Evolutionary conservation across 2,888 invertebrate genomes (phyloP), one percentile per base, ranked within the genome.

Genomic region (Rhabditoides inermis): DNA sequence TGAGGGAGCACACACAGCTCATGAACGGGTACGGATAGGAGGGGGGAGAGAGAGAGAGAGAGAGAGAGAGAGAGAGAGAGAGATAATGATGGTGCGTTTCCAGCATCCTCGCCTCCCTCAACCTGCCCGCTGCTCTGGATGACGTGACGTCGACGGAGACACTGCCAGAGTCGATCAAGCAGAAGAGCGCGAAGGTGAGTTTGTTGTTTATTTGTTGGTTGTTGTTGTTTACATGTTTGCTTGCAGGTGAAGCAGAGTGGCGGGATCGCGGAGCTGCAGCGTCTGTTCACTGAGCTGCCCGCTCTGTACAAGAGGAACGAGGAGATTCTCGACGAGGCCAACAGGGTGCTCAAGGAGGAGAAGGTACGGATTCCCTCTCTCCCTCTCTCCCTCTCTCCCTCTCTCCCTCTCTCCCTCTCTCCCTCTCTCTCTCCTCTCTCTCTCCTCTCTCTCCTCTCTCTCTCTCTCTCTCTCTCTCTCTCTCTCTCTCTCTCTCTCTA

Each of bases 51-150:
- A 15, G 15, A 32, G 32, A 32, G 15, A 40, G 7, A n/a, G 20
- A 40, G 20, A n/a, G n/a, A 6, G 20, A 20, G 46, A 26, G 6
- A 18, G n/a, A n/a, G n/a, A n/a, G n/a, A n/a, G n/a, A n/a, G n/a
- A n/a, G 42, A 18, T 32, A 30, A 36, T 15, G n/a, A 5, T 25
- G n/a, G 7, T 36, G 15, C 20, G 50, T 37, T 49, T 27, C 20
- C 71, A 85, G 86, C 71, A 84, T 90, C 46, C 81, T 98, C 75
- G 88, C 92, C 1, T 90, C 90, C 56, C 82, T 95, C 64, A 94
- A 90, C 82, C 83, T 98, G 72, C 95, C 98, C 7, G 95, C 94
- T n/a, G 90, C 92, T 48, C 83, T 95, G 52, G 95, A 98, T 80
- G 85, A 85, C 65, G 79, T 78, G 22, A 83, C 84, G 6, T 83